These are phyloP conservation scores for Tryphoninae sp. DNA, from an alignment of 2,888 invertebrate species.

Conservation along the genomic window DNA sequence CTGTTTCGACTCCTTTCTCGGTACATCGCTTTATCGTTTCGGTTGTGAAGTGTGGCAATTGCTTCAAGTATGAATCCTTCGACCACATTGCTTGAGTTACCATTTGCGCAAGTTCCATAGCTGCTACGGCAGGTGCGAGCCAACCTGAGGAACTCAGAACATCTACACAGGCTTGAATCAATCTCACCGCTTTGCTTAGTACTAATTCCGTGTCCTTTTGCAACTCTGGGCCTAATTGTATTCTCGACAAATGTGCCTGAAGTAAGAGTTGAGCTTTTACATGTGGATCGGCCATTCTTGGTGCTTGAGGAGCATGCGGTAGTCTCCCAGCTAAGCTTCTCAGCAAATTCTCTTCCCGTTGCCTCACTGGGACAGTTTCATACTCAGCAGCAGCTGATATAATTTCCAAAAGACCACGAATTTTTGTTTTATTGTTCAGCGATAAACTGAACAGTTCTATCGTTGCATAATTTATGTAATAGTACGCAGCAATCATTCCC, in stretches of 20 bases:
- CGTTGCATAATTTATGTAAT: conserved; percentile 99
- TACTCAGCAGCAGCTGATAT: conserved; percentile 99
- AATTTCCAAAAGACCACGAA: conserved; percentile 97
- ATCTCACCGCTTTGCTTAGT: conserved; percentile 91
- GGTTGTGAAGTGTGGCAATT: conserved; percentile 95
- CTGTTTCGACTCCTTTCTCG: conserved; percentile 95
- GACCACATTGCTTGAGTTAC: conserved; percentile 99
- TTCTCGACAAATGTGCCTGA: conserved; percentile 97
- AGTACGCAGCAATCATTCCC: conserved; percentile 99
- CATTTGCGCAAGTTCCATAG: conserved; percentile 99
- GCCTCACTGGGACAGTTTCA: conserved; percentile 95
- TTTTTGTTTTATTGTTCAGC: conserved; percentile 98
- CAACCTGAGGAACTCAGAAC: conserved; percentile 98
- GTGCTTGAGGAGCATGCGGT: conserved; percentile 82
- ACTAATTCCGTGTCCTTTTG: conserved; percentile 97
- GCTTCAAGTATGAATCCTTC: conserved; percentile 98
- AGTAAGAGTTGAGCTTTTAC: conserved; percentile 97
- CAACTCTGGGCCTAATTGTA: conserved; percentile 97
- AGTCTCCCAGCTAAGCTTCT: conserved; percentile 86
- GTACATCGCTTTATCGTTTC: conserved; percentile 95
- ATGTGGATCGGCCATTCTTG: conserved; percentile 91
- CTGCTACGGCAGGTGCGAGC: conserved; percentile 98
- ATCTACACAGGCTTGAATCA: conserved; percentile 97
- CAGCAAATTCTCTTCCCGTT: conserved; percentile 96
- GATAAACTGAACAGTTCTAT: conserved; percentile 99